Conservation (phyloP, 1,140 invertebrate species). For the Pseudomyrmex gracilis region DNA sequence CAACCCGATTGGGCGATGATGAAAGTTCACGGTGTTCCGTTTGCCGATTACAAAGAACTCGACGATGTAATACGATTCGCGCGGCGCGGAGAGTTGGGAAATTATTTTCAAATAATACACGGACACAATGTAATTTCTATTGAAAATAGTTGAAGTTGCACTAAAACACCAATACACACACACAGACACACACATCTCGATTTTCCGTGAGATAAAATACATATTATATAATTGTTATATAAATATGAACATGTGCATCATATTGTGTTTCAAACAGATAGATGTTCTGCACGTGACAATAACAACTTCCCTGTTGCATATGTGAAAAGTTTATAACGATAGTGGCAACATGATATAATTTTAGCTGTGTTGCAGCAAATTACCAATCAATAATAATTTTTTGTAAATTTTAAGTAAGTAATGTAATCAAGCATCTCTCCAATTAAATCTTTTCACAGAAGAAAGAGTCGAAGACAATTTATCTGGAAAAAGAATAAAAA, state of each 20-base stretch:
- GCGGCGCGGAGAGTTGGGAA: not conserved
- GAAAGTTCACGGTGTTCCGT: conserved; percentile 45
- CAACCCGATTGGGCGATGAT: conserved; percentile 19
- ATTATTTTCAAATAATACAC: conserved; percentile 10
- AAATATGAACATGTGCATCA: not conserved
- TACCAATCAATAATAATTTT: conserved; percentile 7
- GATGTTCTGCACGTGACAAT: not conserved
- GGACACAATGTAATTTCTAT: not conserved
- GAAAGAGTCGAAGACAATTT: conserved; percentile 29
- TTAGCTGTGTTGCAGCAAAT: not conserved
- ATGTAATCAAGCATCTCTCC: not conserved
- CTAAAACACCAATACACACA: conserved; percentile 7
- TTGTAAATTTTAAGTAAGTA: not conserved
- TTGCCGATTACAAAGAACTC: conserved; percentile 46
- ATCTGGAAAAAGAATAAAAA: not conserved
- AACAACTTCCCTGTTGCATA: not conserved
- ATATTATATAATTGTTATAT: not conserved
- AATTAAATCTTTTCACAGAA: conserved; percentile 5
- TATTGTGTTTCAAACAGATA: conserved; percentile 1
- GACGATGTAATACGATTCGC: not conserved
- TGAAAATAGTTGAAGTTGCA: not conserved
- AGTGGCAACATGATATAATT: not conserved
- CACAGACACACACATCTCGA: not conserved
- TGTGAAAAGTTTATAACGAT: not conserved
- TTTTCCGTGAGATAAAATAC: not conserved